Conservation (phyloP, 2,797 vertebrate species). For the Aldrovandia affinis region DNA sequence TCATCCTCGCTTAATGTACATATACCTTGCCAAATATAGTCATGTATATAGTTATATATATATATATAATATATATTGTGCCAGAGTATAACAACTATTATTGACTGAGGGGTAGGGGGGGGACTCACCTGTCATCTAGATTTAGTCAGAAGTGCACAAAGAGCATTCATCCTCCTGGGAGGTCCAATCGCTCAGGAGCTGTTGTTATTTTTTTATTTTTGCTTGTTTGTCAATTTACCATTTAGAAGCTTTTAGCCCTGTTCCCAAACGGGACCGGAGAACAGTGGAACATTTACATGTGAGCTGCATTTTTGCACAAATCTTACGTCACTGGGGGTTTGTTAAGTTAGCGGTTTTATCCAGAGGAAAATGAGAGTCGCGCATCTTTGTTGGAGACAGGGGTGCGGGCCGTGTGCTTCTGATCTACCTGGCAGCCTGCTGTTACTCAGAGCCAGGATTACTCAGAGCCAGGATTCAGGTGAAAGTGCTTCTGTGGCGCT, state of each 20-base stretch:
- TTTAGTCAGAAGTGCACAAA: conserved; percentile 60
- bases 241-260: conserved; percentile 67
- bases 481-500: conserved; percentile 50
- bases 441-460: conserved; percentile 56
- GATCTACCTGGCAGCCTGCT: conserved; percentile 43
- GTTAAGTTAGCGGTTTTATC: conserved; percentile 77
- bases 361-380: conserved; percentile 89
- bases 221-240: conserved; percentile 68
- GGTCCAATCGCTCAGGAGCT: conserved; percentile 40
- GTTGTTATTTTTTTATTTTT: neutral
- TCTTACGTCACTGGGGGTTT: conserved; percentile 81
- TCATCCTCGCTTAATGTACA: too few species aligned
- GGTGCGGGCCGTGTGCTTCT: neutral
- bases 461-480: too few species aligned
- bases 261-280: too few species aligned
- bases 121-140: conserved; percentile 45
- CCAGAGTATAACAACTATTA: conserved; percentile 36
- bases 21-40: too few species aligned
- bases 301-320: conserved; percentile 74
- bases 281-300: too few species aligned
- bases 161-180: conserved; percentile 39
- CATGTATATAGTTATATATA: too few species aligned
- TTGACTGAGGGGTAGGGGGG: conserved; percentile 38
- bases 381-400: too few species aligned
- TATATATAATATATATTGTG: too few species aligned